Evolutionary conservation across 92 coral and sea anemone species (phyloP), one percentile per base, ranked within the genome.

Genomic region (Desmophyllum pertusum): DNA sequence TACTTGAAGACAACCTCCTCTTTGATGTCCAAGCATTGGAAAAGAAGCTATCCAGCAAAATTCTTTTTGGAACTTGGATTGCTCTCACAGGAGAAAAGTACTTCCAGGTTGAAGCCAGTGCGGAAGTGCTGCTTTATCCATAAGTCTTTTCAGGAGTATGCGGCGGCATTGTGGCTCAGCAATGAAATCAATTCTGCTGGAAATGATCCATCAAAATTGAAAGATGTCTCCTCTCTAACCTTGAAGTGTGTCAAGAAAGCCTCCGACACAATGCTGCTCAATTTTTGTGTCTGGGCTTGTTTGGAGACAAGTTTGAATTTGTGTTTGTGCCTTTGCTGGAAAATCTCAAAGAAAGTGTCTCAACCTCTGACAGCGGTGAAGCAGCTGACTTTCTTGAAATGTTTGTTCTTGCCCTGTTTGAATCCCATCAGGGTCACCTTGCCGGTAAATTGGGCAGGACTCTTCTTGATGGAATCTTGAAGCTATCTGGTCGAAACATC

Each of bases 361-460:
- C 38, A 4, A 83, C 85, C 21, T 65, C 55, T 9, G 70, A 53
- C 71, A 71, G 64, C 42, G 88, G 84, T 64, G 91, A 87, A 25
- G 40, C 79, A 52, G 78, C 68, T 46, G 76, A 61, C 40, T 88
- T 93, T 75, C 89, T 93, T 74, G 66, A 69, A 9, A 83, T 85
- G 39, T 88, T 90, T 59, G 66, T 90, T 18, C 89, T 85, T 80
- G 93, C 96, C 1, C 68, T 93, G 41, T 93, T 91, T 66, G 96
- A 93, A 76, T 93, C 96, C 30, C 96, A 93, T 55, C 96, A 93
- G 73, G 92, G 90, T 23, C 86, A 88, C 39, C 91, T 93, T 46
- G 89, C 96, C 14, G 39, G 84, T 39, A 81, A 85, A 80, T 76
- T 93, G 17, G 79, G 83, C 59, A 63, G 81, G n/a, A 78, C 89